These are phyloP conservation scores for Tautogolabrus adspersus DNA, from an alignment of 2,113 vertebrate genomes.

Conservation along the genomic window DNA sequence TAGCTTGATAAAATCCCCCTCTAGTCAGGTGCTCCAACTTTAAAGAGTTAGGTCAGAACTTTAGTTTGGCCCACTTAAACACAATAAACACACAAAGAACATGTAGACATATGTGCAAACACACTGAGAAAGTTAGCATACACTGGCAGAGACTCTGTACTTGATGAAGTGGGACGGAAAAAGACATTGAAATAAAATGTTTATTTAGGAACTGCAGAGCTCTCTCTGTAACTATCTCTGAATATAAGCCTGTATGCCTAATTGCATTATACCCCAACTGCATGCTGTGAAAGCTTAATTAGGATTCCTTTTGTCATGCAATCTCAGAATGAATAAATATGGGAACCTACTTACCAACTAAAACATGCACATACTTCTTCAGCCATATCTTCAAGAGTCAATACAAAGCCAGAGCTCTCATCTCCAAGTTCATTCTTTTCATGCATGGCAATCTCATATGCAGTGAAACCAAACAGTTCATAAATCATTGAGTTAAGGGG, in stretches of 20 bases:
- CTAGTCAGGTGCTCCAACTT: constrained; percentile 42
- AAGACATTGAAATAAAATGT: constrained; percentile 43
- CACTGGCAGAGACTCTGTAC: neutral
- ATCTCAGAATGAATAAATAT: constrained; percentile 24
- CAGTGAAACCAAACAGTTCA: constrained; percentile 63
- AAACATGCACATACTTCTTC: constrained; percentile 22
- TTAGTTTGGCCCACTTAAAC: constrained; percentile 10
- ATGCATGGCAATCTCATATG: constrained; percentile 59
- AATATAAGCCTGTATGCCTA: constrained; percentile 33
- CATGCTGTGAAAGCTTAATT: constrained; percentile 38
- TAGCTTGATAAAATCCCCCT: constrained; percentile 30
- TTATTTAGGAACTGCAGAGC: constrained; percentile 47
- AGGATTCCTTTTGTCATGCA: neutral
- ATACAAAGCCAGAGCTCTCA: constrained; percentile 10
- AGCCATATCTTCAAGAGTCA: constrained; percentile 8
- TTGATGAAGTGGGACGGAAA: constrained; percentile 24
- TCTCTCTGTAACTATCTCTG: constrained; percentile 32
- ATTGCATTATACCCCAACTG: constrained; percentile 51
- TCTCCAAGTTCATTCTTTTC: constrained; percentile 31
- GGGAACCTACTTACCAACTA: constrained; percentile 10
- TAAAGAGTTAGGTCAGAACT: constrained; percentile 23
- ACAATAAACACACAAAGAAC: neutral
- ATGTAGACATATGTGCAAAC: constrained; percentile 11
- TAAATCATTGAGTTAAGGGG: constrained; percentile 77
- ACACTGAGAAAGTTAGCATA: constrained; percentile 1